Evolutionary conservation across 2,113 vertebrate species (phyloP), one percentile per base, ranked within the genome.

Genomic region (Clarias magur): DNA sequence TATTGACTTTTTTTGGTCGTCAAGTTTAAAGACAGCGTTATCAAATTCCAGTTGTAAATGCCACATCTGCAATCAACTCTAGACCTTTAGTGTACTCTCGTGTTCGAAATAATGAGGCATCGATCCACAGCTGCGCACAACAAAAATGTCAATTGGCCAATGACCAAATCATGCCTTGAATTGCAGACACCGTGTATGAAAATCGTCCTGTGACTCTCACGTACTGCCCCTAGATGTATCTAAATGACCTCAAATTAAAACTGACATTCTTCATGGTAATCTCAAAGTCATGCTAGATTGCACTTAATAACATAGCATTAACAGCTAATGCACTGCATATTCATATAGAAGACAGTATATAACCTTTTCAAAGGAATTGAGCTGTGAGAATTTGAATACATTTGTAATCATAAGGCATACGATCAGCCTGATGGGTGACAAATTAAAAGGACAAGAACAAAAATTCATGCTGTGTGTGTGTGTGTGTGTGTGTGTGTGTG

Each of bases 51-150:
- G 81, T 67, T 83, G 81, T 67, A 83, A 83, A 83, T 83, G 81
- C 42, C 81, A 83, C 60, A 54, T 83, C 62, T 83, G 62, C 81
- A 83, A 83, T 83, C 81, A 83, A 67, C 81, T 67, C 62, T 27
- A 54, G 81, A 83, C 81, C 81, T 83, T 83, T 83, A 48, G 81
- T 67, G 21, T 83, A 83, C 4, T 65, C 59, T 83, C 81, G 25
- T 83, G 81, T 83, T 83, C 27, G 81, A 83, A 83, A 67, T 83
- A 83, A 83, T 83, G 81, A 83, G 62, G 42, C 62, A 83, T 83
- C 62, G 81, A 83, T 83, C 81, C 42, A 27, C 62, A 67, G 38
- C 81, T 83, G 62, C 81, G 25, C 62, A 83, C 3, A 27, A 67
- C 15, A 42, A n/a, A 65, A 82, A 83, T 67, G 63, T 83, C 38